These are phyloP conservation scores for Grammomys dolichurus DNA, from an alignment of 2,113 vertebrate genomes.

Conservation along the genomic window DNA sequence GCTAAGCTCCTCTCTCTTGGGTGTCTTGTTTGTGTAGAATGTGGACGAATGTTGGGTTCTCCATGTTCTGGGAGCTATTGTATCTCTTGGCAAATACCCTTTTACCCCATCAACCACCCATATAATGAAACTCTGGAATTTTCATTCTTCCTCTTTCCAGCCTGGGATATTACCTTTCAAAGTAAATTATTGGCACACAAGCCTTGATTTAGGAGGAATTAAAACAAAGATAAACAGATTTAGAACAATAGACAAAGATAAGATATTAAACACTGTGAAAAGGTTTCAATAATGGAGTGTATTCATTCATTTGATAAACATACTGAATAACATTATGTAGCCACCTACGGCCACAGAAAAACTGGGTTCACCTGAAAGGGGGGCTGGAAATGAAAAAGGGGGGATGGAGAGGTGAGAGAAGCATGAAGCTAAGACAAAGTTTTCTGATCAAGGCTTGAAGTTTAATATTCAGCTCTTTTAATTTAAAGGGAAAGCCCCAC, in stretches of 20 bases:
- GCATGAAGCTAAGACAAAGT: too few species aligned
- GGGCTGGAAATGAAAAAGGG: too few species aligned
- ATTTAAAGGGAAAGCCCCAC: too few species aligned
- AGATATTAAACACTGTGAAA: background rate
- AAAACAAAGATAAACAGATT: conserved; percentile 2
- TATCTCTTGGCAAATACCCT: background rate
- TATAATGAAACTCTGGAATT: background rate
- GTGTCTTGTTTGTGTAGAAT: background rate
- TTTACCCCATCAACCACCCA: rapidly evolving
- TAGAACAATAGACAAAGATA: conserved; percentile 36
- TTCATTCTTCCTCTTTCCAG: background rate
- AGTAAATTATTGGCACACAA: background rate
- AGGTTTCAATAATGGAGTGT: background rate
- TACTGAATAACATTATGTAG: background rate
- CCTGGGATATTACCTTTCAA: background rate
- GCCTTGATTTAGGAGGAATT: background rate
- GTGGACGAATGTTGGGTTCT: background rate
- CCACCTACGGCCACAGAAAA: too few species aligned
- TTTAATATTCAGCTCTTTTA: too few species aligned
- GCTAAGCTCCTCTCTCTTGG: background rate
- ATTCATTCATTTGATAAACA: background rate
- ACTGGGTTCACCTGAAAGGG: too few species aligned
- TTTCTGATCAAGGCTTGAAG: too few species aligned
- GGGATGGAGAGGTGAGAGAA: too few species aligned
- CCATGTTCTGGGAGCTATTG: background rate